Evolutionary conservation across 2,888 invertebrate genomes (phyloP), one percentile per base, ranked within the genome.

Genomic region (Lasioglossum leucozonium): DNA sequence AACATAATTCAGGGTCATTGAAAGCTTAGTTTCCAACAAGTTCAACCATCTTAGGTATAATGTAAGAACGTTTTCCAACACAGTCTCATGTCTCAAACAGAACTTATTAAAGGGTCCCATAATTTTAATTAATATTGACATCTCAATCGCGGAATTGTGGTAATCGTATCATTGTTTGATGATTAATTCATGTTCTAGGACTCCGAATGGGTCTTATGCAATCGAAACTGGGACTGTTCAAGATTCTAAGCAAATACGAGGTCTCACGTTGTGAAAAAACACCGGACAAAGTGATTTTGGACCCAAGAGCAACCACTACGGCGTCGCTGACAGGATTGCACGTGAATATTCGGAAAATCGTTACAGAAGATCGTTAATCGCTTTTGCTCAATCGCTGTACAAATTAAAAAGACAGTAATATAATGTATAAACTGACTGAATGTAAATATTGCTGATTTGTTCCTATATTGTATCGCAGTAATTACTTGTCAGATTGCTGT

Each of bases 181-280:
- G 16, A 26, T 30, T 16, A 18, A 13, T 62, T 69, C 26, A 18
- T 6, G 18, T 42, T 6, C 62, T 44, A 94, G 94, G 94, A 26
- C 77, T 89, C 79, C 89, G 94, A 72, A 84, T 94, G 26, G 94
- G 92, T 71, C 84, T 93, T 44, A 62, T 94, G 69, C 94, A 94
- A 82, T 76, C 89, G 0, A 94, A 94, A 72, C 77, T 94, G 0
- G 93, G 91, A 0, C 16, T 94, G 0, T 69, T 92, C 1, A 90
- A 91, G 4, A 58, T 94, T 2, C 26, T 94, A 8, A 91, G 90
- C 11, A 89, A 93, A 26, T 93, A 90, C 72, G 91, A 94, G 71
- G 76, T 94, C n/a, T 81, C 89, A 11, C 88, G 89, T 0, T 91
- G 91, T 79, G 78, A 91, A 5, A 81, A 91, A 55, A 94, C 94